Percentiles rank a stretch among this genome's conserved stretches.
Evolutionary conservation across 2,797 vertebrate genomes (phyloP).

Genomic region (Thalassophryne amazonica): DNA sequence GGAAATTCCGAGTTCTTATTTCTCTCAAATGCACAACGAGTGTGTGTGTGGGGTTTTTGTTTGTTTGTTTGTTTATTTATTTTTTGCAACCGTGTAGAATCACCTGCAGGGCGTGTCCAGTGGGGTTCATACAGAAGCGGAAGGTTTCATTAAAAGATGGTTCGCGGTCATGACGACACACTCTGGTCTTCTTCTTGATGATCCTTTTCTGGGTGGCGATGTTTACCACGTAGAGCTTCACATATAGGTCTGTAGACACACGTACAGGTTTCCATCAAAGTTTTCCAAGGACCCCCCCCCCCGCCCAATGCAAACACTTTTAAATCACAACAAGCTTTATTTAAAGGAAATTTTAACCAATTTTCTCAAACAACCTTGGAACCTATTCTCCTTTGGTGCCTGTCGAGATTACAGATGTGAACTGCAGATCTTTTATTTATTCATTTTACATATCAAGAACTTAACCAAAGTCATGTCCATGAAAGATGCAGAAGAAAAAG

Average conservation of each 20-base stretch:
- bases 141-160: constrained; percentile 98
- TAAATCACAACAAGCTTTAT: too few relatives aligned
- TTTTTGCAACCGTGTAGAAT: background rate
- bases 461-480: background rate
- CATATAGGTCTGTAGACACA: constrained; percentile 88
- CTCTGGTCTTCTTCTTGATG: constrained; percentile 98
- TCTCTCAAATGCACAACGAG: too few relatives aligned
- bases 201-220: constrained; percentile 96
- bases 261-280: background rate
- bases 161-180: constrained; percentile 95
- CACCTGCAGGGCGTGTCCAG: constrained; percentile 96
- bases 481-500: background rate
- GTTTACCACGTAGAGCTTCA: constrained; percentile 97
- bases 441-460: too few relatives aligned
- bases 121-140: constrained; percentile 94
- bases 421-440: too few relatives aligned
- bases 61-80: background rate
- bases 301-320: too few relatives aligned
- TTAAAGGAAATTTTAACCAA: too few relatives aligned
- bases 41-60: background rate
- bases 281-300: too few relatives aligned
- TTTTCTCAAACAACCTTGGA: too few relatives aligned
- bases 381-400: too few relatives aligned
- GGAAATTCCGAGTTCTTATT: too few relatives aligned
- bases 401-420: too few relatives aligned